A percentile compares a stretch with the other conserved stretches of the same genome.
These are phyloP conservation scores for Xiphophorus birchmanni DNA, from an alignment of 2,797 vertebrate genomes.

Conservation along the genomic window DNA sequence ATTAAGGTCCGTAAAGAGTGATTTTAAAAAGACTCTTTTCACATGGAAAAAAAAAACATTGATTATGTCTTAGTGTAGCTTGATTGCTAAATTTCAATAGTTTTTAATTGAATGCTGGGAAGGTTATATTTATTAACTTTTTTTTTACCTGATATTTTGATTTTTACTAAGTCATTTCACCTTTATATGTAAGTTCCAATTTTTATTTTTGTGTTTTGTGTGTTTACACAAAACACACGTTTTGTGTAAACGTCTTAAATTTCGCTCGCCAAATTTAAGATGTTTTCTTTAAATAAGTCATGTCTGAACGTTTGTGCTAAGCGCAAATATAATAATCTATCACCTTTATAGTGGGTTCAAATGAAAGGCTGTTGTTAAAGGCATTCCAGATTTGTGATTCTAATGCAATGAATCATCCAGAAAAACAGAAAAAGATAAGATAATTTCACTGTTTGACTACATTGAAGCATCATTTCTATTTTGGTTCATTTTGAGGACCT, in stretches of 20 bases:
- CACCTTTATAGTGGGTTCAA: background rate
- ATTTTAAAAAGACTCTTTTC: slow-evolving; percentile 50
- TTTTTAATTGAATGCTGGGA: slow-evolving; percentile 99
- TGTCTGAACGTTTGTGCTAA: background rate
- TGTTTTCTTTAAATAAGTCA: background rate
- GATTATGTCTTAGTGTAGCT: slow-evolving; percentile 99
- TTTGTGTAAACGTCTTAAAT: background rate
- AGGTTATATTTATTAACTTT: slow-evolving; percentile 99
- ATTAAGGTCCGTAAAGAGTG: background rate
- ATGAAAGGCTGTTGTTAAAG: background rate
- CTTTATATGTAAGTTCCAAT: slow-evolving; percentile 94
- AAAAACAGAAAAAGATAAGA: background rate
- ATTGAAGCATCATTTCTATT: background rate
- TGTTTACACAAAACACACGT: background rate
- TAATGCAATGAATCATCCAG: background rate
- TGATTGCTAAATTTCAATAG: slow-evolving; percentile 98
- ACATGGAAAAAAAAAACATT: slow-evolving; percentile 96
- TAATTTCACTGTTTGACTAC: background rate
- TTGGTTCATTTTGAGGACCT: background rate
- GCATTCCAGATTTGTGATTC: background rate
- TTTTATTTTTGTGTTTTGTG: slow-evolving; percentile 82
- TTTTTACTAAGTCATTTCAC: slow-evolving; percentile 99
- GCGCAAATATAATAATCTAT: background rate
- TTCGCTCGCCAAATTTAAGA: background rate
- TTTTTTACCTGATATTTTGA: slow-evolving; percentile 90